Percentiles rank a stretch among this genome's conserved stretches.
Evolutionary conservation across 2,888 invertebrate genomes (phyloP).

Genomic region (Mesopsocus fuscifrons): DNA sequence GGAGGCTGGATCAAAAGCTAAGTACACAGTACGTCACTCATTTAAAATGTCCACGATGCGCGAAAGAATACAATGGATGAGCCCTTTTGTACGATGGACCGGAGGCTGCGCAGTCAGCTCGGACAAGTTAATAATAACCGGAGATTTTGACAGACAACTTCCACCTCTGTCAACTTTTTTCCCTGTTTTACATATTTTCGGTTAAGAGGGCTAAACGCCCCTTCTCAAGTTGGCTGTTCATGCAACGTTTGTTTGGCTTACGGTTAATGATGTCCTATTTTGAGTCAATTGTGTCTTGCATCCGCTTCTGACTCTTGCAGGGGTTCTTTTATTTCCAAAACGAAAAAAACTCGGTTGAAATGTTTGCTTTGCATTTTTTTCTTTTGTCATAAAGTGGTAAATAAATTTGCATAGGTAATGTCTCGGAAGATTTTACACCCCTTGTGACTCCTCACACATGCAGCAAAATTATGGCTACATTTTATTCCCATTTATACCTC

Average conservation of each 20-base stretch:
- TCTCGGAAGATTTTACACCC: no score
- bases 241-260: background rate
- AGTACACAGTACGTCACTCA: no score
- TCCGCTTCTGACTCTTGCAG: background rate
- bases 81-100: background rate
- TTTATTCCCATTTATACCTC: no score
- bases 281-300: background rate
- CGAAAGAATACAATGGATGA: background rate
- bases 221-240: no score
- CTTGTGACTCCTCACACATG: no score
- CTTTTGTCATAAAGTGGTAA: no score
- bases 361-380: no score
- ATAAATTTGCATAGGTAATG: no score
- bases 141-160: background rate
- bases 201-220: background rate
- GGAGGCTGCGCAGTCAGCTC: background rate
- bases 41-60: no score
- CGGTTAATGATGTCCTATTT: background rate
- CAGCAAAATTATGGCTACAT: no score
- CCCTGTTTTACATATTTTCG: background rate
- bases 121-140: background rate
- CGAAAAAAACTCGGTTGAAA: no score
- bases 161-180: background rate
- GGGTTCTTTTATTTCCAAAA: background rate
- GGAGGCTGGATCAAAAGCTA: no score